A percentile compares a stretch with the other conserved stretches of the same genome.
Evolutionary conservation across 2,888 invertebrate genomes (phyloP).

Genomic region (Coleophora deauratella): DNA sequence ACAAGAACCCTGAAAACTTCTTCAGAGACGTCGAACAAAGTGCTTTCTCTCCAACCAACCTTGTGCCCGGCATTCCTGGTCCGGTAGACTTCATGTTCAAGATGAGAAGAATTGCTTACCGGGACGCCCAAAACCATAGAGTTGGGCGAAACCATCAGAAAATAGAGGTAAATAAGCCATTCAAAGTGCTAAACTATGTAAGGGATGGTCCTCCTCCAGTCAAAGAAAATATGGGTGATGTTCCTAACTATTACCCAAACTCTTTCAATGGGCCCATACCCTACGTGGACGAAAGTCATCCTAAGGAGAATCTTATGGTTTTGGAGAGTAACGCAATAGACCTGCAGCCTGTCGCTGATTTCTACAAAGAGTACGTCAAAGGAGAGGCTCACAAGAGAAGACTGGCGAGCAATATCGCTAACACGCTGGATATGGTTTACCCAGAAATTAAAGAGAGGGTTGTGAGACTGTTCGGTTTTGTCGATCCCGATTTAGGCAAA

Average conservation of each 20-base stretch:
- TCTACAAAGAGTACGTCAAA: slow-evolving; percentile 76
- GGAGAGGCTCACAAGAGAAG: slow-evolving; percentile 15
- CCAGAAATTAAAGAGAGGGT: slow-evolving; percentile 82
- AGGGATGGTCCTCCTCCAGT: slow-evolving; percentile 72
- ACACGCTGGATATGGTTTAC: slow-evolving; percentile 4
- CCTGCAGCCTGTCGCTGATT: slow-evolving; percentile 76
- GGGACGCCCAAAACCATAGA: slow-evolving; percentile 44
- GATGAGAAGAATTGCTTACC: slow-evolving; percentile 35
- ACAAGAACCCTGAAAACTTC: slow-evolving; percentile 38
- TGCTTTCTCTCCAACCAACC: slow-evolving; percentile 42
- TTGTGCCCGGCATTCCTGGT: slow-evolving; percentile 54
- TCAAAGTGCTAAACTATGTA: slow-evolving; percentile 6
- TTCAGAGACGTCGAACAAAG: slow-evolving; percentile 37
- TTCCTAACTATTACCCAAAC: slow-evolving; percentile 34
- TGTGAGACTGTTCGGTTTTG: slow-evolving; percentile 81
- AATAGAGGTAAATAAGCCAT: slow-evolving; percentile 39
- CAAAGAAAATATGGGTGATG: slow-evolving; percentile 81
- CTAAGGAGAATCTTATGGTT: slow-evolving; percentile 10
- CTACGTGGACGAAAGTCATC: slow-evolving; percentile 13
- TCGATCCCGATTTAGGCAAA: slow-evolving; percentile 80
- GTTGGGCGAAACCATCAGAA: slow-evolving; percentile 43
- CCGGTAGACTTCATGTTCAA: slow-evolving; percentile 41
- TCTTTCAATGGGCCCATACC: slow-evolving; percentile 21
- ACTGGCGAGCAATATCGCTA: slow-evolving; percentile 10
- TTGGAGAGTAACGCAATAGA: slow-evolving; percentile 20